These are phyloP conservation scores for Chiloscyllium plagiosum DNA, from an alignment of 2,113 vertebrate species.

Conservation along the genomic window DNA sequence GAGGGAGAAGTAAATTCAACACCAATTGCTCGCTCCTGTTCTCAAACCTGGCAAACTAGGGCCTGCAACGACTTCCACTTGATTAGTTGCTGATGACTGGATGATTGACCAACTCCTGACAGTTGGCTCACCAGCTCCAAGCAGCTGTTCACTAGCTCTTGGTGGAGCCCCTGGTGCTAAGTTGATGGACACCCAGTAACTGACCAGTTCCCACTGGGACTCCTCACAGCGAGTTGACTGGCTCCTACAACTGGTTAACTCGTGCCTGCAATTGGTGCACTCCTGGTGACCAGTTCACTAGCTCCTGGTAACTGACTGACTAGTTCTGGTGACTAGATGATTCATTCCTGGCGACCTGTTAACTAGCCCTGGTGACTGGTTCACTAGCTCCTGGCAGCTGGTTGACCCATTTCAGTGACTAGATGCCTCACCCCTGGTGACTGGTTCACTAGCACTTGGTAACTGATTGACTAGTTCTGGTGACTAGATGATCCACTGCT, in stretches of 20 bases:
- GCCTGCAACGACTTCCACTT: too few relatives aligned
- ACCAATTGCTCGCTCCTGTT: not conserved
- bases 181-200: too few relatives aligned
- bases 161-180: too few relatives aligned
- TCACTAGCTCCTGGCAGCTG: not conserved
- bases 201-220: too few relatives aligned
- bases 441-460: too few relatives aligned
- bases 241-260: not conserved
- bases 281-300: not conserved
- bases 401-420: not conserved
- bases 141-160: too few relatives aligned
- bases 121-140: too few relatives aligned
- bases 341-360: not conserved
- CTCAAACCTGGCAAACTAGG: not conserved
- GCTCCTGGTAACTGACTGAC: not conserved
- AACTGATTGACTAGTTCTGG: not conserved
- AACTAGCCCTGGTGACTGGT: not conserved
- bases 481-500: too few relatives aligned
- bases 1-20: not conserved
- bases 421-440: not conserved
- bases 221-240: too few relatives aligned
- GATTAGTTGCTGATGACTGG: too few relatives aligned
- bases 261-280: not conserved
- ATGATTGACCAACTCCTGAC: too few relatives aligned
- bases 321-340: too few relatives aligned